phyloP scores from a whole-genome alignment of 2,113 vertebrate species.

The Grantiella picta region DNA sequence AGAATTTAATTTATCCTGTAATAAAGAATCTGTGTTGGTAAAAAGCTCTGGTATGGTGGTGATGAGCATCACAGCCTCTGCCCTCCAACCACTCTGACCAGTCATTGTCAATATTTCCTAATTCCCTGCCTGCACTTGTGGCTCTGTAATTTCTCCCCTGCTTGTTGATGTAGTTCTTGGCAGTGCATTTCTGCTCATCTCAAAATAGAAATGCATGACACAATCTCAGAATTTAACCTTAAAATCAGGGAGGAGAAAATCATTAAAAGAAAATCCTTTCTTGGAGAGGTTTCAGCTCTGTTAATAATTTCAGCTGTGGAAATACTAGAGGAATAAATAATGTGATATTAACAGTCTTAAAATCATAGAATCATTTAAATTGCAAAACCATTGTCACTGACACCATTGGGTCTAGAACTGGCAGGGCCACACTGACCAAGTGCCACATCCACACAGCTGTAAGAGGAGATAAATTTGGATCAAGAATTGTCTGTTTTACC shows the following conservation, averaged over 20 bases:
- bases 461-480: not conserved
- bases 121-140: not conserved
- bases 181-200: not conserved
- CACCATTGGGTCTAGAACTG: not conserved
- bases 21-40: not conserved
- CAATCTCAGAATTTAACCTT: not conserved
- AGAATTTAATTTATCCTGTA: not conserved
- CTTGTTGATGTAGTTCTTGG: not conserved
- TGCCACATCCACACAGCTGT: not conserved
- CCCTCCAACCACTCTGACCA: not conserved
- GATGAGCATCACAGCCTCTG: not conserved
- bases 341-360: not conserved
- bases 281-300: not conserved
- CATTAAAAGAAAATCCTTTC: not conserved
- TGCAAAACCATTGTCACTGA: not conserved
- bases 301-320: not conserved
- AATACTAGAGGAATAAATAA: not conserved
- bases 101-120: not conserved
- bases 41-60: not conserved
- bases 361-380: not conserved
- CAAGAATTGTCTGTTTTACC: not conserved
- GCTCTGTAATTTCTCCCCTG: not conserved
- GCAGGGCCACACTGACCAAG: not conserved
- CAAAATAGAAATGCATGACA: not conserved
- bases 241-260: not conserved